phyloP scores from a whole-genome alignment of 1,140 invertebrate genomes.

The Bombyx mori region DNA sequence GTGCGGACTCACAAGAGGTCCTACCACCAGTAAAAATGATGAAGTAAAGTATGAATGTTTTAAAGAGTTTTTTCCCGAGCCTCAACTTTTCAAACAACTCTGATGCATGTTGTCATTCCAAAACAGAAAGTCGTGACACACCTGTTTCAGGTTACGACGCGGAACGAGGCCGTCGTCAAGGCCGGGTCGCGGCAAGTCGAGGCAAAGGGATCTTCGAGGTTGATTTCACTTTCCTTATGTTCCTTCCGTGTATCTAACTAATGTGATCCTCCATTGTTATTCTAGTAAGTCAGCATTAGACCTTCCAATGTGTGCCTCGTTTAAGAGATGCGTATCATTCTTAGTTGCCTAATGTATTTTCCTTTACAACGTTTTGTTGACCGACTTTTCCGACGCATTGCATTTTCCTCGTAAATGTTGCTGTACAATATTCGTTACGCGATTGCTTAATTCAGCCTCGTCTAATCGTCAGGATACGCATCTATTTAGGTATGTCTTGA shows the following conservation, averaged over 20 bases:
- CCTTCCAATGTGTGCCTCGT: slow-evolving; percentile 12
- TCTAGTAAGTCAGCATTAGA: slow-evolving; percentile 10
- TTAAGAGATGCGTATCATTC: slow-evolving; percentile 7
- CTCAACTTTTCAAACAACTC: too few relatives aligned
- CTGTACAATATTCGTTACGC: too few relatives aligned
- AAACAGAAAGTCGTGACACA: background rate
- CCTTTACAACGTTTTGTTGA: background rate
- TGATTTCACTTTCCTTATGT: slow-evolving; percentile 30
- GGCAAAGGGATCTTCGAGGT: slow-evolving; percentile 19
- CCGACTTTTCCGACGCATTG: background rate
- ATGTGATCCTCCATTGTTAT: slow-evolving; percentile 16
- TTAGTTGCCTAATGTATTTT: slow-evolving; percentile 3
- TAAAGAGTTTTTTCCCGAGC: too few relatives aligned
- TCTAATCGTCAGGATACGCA: too few relatives aligned
- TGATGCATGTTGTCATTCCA: too few relatives aligned
- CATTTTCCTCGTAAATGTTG: too few relatives aligned
- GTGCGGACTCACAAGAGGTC: too few relatives aligned
- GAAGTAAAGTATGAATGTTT: too few relatives aligned
- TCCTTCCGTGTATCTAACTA: slow-evolving; percentile 28
- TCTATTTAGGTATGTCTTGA: too few relatives aligned
- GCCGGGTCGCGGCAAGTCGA: slow-evolving; percentile 19
- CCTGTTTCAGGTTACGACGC: slow-evolving; percentile 4
- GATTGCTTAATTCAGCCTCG: too few relatives aligned
- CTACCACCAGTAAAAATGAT: too few relatives aligned
- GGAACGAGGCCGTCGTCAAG: slow-evolving; percentile 25